Conservation (phyloP, 2,888 invertebrate genomes). For the Conistra vaccinii region DNA sequence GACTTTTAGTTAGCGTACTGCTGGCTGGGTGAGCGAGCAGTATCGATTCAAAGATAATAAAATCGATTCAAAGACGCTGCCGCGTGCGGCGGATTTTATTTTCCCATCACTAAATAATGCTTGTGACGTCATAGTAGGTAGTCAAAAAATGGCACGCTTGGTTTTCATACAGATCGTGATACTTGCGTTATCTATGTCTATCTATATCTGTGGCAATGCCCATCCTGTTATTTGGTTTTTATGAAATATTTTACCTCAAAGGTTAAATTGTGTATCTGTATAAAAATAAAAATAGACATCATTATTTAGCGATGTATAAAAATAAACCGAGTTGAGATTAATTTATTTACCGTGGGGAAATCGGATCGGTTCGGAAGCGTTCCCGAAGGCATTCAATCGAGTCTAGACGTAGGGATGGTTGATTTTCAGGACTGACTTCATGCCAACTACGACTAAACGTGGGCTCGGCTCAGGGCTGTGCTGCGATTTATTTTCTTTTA, state of each 20-base stretch:
- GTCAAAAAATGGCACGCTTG: too few relatives aligned
- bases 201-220: too few relatives aligned
- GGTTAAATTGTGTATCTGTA: not conserved
- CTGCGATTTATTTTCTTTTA: not conserved
- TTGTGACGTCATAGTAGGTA: too few relatives aligned
- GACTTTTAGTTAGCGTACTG: too few relatives aligned
- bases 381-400: conserved; percentile 73
- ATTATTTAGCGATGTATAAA: conserved; percentile 67
- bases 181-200: too few relatives aligned
- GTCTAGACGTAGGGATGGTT: conserved; percentile 80
- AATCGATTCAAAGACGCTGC: too few relatives aligned
- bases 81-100: too few relatives aligned
- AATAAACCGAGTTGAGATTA: conserved; percentile 77
- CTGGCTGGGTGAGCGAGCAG: too few relatives aligned
- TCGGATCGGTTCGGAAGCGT: conserved; percentile 70
- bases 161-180: too few relatives aligned
- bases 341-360: conserved; percentile 80
- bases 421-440: conserved; percentile 71
- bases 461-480: conserved; percentile 20
- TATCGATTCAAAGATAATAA: too few relatives aligned
- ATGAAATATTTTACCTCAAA: conserved; percentile 22
- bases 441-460: conserved; percentile 42
- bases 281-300: conserved; percentile 30
- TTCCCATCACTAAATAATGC: too few relatives aligned
- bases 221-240: conserved; percentile 4